phyloP scores from a whole-genome alignment of 2,113 vertebrate genomes.

The Ictidomys tridecemlineatus region DNA sequence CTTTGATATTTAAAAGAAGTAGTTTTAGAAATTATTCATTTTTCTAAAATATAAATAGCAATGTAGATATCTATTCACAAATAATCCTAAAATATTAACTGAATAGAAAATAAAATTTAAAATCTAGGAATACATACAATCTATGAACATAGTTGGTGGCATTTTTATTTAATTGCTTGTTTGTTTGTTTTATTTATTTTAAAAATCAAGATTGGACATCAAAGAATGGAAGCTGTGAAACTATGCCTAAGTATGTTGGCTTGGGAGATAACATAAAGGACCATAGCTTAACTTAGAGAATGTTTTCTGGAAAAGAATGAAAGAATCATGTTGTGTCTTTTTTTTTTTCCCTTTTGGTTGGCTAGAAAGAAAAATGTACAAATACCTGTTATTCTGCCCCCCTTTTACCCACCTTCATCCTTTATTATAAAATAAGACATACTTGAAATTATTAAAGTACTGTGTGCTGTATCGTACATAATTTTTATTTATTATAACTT shows the following conservation, averaged over 20 bases:
- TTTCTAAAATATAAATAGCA: background rate
- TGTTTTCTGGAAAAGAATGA: background rate
- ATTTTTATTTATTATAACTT: background rate
- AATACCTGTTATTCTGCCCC: background rate
- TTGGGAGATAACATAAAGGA: background rate
- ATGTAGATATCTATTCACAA: background rate
- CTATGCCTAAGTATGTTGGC: background rate
- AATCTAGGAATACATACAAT: background rate
- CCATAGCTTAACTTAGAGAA: fast-evolving
- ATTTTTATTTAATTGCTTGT: background rate
- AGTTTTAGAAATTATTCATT: background rate
- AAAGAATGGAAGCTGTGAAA: background rate
- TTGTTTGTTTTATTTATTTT: background rate
- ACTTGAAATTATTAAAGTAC: background rate
- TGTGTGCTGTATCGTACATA: background rate
- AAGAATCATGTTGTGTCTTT: background rate
- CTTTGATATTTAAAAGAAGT: background rate
- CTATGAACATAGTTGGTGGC: background rate
- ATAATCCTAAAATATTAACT: background rate
- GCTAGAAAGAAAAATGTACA: background rate
- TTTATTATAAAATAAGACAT: background rate
- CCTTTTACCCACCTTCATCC: no score
- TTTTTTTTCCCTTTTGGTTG: no score
- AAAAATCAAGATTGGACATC: background rate
- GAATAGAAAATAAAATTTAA: background rate